Evolutionary conservation across 2,113 vertebrate genomes (phyloP), one percentile per base, ranked within the genome.

Genomic region (Polypterus senegalus): DNA sequence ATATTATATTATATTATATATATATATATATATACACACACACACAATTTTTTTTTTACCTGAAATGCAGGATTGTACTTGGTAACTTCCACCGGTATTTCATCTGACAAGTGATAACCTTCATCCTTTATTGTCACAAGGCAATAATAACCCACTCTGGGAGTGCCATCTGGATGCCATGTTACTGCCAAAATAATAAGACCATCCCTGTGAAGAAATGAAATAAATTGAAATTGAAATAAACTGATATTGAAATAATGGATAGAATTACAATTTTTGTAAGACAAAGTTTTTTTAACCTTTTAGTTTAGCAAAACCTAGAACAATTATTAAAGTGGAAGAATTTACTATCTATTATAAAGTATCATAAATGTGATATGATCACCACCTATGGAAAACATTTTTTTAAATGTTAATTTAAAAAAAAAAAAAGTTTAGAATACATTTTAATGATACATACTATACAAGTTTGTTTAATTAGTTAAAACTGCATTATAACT

Each of bases 11-110:
- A n/a, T n/a, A n/a, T n/a, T 27, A 27, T 27, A 27, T 27, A 27
- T 27, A 27, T 27, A 27, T 27, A 27, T 27, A 27, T 27, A 27
- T 27, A 27, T 27, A 27, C 2, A 27, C 2, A 27, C 2, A 27
- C 2, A 27, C 2, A 27, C 2, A 27, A 1, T 27, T 27, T 27
- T 27, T 27, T 63, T 43, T 63, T 64, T 75, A 97, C 95, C 91
- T 92, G 90, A 76, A 97, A 98, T 1, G 81, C 79, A 0, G 91
- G 86, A 66, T 83, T 93, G 74, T 91, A 90, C 57, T 93, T 94
- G 49, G 91, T 97, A 69, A 99, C 94, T 66, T 99, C 94, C 56
- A 98, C 90, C 0, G 79, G 81, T n/a, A 97, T 71, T 0, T 88
- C 79, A 54, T 93, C 91, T 4, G 88, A 81, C 72, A 88, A 79